These are phyloP conservation scores for Notothenia rossii DNA, from an alignment of 2,113 vertebrate species.

Conservation along the genomic window DNA sequence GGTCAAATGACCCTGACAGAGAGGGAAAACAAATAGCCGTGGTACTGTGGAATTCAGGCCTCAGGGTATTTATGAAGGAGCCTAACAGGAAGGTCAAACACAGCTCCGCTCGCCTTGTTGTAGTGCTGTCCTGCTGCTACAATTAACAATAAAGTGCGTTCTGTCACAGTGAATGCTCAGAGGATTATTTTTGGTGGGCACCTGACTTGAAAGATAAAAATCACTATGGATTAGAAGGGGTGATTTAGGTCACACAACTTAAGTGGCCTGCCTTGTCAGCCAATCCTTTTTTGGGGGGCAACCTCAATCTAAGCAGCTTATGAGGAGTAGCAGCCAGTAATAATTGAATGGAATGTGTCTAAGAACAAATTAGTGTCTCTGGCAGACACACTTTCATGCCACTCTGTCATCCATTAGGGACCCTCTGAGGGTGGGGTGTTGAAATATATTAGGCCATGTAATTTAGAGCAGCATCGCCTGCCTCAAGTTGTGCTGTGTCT, in stretches of 20 bases:
- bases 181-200: conserved; percentile 63
- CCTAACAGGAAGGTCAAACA: conserved; percentile 63
- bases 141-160: conserved; percentile 55
- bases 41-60: conserved; percentile 54
- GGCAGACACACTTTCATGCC: conserved; percentile 71
- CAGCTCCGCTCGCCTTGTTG: conserved; percentile 4
- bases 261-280: conserved; percentile 70
- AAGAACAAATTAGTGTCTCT: conserved; percentile 72
- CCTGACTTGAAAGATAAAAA: conserved; percentile 71
- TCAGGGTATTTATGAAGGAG: conserved; percentile 66
- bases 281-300: conserved; percentile 42
- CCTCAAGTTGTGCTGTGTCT: conserved; percentile 50
- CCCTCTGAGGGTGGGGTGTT: conserved; percentile 76
- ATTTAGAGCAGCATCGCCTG: conserved; percentile 69
- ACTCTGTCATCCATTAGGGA: conserved; percentile 72
- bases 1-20: conserved; percentile 84
- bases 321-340: conserved; percentile 65
- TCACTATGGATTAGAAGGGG: conserved; percentile 63
- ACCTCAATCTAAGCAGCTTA: conserved; percentile 72
- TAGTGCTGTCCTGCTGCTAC: conserved; percentile 17
- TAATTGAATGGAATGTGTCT: conserved; percentile 77
- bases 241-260: conserved; percentile 62
- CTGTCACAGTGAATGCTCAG: conserved; percentile 40
- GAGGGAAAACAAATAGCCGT: conserved; percentile 86
- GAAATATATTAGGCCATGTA: conserved; percentile 79